A percentile compares a stretch with the other conserved stretches of the same genome.
Conservation (phyloP, 2,797 vertebrate genomes). For the Premnoplex brunnescens region DNA sequence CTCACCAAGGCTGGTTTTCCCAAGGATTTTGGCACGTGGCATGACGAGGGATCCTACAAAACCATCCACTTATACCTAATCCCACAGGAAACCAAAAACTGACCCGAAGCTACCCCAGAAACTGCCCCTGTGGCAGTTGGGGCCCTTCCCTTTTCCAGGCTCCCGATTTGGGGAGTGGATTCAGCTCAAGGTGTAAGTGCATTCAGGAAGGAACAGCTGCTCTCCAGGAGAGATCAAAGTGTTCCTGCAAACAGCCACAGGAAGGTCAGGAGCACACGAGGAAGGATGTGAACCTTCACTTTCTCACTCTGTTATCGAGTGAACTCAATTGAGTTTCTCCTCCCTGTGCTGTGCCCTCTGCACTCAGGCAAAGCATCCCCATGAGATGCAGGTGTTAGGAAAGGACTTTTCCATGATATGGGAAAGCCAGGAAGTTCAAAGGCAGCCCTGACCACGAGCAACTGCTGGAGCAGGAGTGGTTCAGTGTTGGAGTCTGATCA, state of each 20-base stretch:
- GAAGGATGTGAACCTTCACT: neutral
- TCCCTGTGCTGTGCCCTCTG: neutral
- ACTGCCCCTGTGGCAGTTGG: fast-evolving
- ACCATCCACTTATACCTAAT: neutral
- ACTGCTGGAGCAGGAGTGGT: neutral
- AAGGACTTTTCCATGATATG: fast-evolving
- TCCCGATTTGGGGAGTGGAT: neutral
- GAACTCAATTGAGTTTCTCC: neutral
- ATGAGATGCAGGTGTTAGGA: fast-evolving
- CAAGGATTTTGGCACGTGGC: neutral
- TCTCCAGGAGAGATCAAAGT: neutral
- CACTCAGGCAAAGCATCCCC: fast-evolving
- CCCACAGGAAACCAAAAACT: fast-evolving
- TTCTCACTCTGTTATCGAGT: fast-evolving
- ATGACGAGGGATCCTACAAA: neutral
- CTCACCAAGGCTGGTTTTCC: neutral
- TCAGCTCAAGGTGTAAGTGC: neutral
- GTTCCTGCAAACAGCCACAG: neutral
- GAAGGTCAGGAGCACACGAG: neutral
- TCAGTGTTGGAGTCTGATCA: neutral
- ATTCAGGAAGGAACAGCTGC: neutral
- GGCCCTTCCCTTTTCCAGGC: neutral
- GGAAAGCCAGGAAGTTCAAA: neutral
- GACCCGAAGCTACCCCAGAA: neutral
- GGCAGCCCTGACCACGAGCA: neutral